Percentiles rank a stretch among this genome's conserved stretches.
phyloP scores from a whole-genome alignment of 2,797 vertebrate genomes.

The Sebastes wilsoni region DNA sequence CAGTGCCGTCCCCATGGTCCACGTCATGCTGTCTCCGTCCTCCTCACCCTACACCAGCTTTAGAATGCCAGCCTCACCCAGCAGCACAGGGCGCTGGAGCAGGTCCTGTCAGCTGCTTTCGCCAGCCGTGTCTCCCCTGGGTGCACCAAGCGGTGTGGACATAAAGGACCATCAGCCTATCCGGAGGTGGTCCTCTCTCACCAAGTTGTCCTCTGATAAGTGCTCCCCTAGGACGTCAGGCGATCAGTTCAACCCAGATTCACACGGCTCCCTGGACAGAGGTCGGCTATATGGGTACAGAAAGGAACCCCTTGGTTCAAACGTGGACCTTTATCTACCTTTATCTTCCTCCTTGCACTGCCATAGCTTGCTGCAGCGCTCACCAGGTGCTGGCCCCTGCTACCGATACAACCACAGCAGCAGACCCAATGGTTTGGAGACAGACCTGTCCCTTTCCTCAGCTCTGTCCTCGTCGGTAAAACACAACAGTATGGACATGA shows the following conservation, averaged over 20 bases:
- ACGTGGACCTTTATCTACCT: conserved; percentile 67
- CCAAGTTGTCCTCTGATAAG: conserved; percentile 84
- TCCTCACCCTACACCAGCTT: conserved; percentile 68
- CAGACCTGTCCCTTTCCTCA: conserved; percentile 66
- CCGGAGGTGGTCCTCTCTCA: conserved; percentile 93
- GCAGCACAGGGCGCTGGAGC: conserved; percentile 75
- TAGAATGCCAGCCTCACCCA: conserved; percentile 64
- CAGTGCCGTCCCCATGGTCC: conserved; percentile 34
- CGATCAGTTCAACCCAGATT: conserved; percentile 61
- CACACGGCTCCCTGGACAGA: conserved; percentile 82
- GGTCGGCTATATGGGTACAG: conserved; percentile 73
- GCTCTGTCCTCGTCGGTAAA: conserved; percentile 80
- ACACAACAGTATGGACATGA: conserved; percentile 88
- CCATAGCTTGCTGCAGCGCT: conserved; percentile 75
- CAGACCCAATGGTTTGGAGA: conserved; percentile 62
- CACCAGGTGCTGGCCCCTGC: conserved; percentile 81
- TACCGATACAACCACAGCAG: conserved; percentile 84
- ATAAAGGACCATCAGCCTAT: conserved; percentile 89
- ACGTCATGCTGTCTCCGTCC: conserved; percentile 84
- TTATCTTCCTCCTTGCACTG: conserved; percentile 72
- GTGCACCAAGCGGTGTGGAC: conserved; percentile 82
- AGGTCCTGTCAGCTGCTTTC: conserved; percentile 73
- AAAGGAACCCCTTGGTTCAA: conserved; percentile 80
- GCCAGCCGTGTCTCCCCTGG: conserved; percentile 74
- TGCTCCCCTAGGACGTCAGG: conserved; percentile 59